Base-by-base conservation (phyloP, 2,888 invertebrate species). In the Bruchidius siliquastri region DNA sequence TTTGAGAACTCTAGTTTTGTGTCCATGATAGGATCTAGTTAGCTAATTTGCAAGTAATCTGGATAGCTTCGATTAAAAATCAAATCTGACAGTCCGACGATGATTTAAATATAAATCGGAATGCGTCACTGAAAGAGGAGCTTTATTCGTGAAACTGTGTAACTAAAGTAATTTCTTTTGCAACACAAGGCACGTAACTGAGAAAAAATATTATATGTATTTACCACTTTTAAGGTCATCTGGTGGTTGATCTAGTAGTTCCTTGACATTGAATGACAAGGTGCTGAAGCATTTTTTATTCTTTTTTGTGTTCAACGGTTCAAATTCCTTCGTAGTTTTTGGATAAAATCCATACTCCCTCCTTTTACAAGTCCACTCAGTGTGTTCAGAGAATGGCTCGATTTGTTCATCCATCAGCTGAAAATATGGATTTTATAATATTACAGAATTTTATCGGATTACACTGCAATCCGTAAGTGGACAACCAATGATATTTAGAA, bases 261-360 rank as follows among this genome's bases (percentile, higher is more conserved):
- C 18, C 18, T 49, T 49, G 49, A 49, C 49, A 49, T 49, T 49
- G 18, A 68, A n/a, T 22, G 68, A 21, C 30, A 69, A 3, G 8
- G 77, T 76, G 32, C 77, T 75, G 67, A 72, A 78, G 1, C 73
- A 67, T 26, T 77, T 75, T 68, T 76, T 78, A 49, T 72, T 21
- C 66, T 72, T 72, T 21, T 68, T 72, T 4, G 32, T 66, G 4
- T 71, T 68, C 0, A 74, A 49, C 0, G 73, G 74, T 13, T 77
- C 77, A 21, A 72, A 67, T 26, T 71, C 71, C 70, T 77, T 79
- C 22, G 77, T 76, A 68, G 72, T 72, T 8, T 72, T 77, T 0
- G 78, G 78, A 68, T 78, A 26, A 71, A 76, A 79, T 2, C 80
- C 80, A 69, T 77, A 80, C 30, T 76, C 75, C 20, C 67, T 72